Conservation (phyloP, 2,888 invertebrate genomes). For the Sceliomorpha sp. region DNA sequence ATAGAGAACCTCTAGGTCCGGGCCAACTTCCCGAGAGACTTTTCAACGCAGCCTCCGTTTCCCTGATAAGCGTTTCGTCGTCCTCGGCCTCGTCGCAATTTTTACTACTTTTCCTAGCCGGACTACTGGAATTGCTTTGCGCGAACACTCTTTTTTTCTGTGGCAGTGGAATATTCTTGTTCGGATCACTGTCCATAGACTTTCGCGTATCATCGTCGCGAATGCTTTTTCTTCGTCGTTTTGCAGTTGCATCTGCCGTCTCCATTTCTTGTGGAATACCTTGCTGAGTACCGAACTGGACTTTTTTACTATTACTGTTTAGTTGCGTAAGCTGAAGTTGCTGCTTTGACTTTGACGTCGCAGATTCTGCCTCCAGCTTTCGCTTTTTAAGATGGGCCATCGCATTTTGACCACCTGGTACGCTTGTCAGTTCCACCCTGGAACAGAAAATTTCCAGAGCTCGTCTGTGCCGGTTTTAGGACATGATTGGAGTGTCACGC, state of each 20-base stretch:
- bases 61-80: constrained; percentile 91
- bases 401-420: constrained; percentile 83
- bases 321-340: constrained; percentile 64
- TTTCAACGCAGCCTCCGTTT: constrained; percentile 93
- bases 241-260: constrained; percentile 81
- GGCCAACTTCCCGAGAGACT: constrained; percentile 93
- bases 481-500: constrained; percentile 32
- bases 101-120: constrained; percentile 78
- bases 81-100: constrained; percentile 83
- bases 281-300: constrained; percentile 78
- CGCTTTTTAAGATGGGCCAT: constrained; percentile 87
- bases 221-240: constrained; percentile 81
- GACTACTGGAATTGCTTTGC: constrained; percentile 80
- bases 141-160: constrained; percentile 83
- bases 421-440: constrained; percentile 81
- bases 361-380: constrained; percentile 84
- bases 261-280: constrained; percentile 79
- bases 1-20: constrained; percentile 84
- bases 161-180: constrained; percentile 81
- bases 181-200: constrained; percentile 73
- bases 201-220: constrained; percentile 75
- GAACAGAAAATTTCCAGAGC: constrained; percentile 80
- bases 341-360: constrained; percentile 70
- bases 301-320: constrained; percentile 65
- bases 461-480: constrained; percentile 56